These are phyloP conservation scores for Acanthurus tractus DNA, from an alignment of 2,797 vertebrate genomes.

Conservation along the genomic window DNA sequence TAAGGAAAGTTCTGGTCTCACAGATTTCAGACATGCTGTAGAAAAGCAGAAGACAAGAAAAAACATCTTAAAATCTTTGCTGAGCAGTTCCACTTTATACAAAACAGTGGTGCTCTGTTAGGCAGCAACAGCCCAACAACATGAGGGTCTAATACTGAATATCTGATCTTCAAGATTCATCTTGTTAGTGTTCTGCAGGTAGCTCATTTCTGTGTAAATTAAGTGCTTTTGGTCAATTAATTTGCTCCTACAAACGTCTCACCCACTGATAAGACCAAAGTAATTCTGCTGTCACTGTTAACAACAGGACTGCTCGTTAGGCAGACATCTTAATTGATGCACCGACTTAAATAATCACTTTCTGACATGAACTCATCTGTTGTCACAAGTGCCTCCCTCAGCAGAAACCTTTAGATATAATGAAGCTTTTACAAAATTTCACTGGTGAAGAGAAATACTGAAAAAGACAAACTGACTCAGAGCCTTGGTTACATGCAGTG, in stretches of 20 bases:
- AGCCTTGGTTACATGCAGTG: too few species aligned
- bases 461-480: not conserved
- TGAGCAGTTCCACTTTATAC: slow-evolving; percentile 14
- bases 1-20: not conserved
- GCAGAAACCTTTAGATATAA: slow-evolving; percentile 52
- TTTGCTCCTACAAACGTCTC: slow-evolving; percentile 52
- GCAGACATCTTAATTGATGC: slow-evolving; percentile 70
- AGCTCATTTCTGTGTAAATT: slow-evolving; percentile 42
- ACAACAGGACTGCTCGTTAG: slow-evolving; percentile 70
- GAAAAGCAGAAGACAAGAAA: not conserved
- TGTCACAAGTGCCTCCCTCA: slow-evolving; percentile 58
- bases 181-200: slow-evolving; percentile 26
- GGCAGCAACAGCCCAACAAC: slow-evolving; percentile 4
- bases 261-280: slow-evolving; percentile 54
- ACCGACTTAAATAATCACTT: slow-evolving; percentile 77
- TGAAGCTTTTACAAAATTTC: slow-evolving; percentile 48
- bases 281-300: slow-evolving; percentile 74
- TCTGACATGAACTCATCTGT: slow-evolving; percentile 70
- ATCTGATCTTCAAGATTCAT: slow-evolving; percentile 21
- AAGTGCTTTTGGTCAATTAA: slow-evolving; percentile 65
- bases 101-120: not conserved
- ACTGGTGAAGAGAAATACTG: slow-evolving; percentile 19
- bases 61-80: not conserved
- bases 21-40: not conserved
- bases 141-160: slow-evolving; percentile 4